Conservation (phyloP, 2,888 invertebrate species). For the Leucophora obtusa region DNA sequence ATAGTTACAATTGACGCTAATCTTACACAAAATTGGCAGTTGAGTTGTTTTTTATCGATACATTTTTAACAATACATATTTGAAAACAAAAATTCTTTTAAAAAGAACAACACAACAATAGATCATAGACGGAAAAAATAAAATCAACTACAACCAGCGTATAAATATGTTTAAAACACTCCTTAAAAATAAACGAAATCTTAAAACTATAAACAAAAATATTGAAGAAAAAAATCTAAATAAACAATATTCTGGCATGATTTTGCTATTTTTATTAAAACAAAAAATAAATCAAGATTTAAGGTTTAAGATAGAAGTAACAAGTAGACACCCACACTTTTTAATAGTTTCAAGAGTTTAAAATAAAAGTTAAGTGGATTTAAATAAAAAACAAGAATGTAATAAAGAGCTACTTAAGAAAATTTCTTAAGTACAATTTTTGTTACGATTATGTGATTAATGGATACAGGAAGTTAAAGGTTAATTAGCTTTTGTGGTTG, state of each 20-base stretch:
- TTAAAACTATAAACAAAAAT: constrained; percentile 31
- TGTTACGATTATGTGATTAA: constrained; percentile 21
- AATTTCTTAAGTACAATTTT: constrained; percentile 11
- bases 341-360: constrained; percentile 20
- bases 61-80: constrained; percentile 9
- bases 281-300: constrained; percentile 32
- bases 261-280: constrained; percentile 25
- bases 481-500: constrained; percentile 32
- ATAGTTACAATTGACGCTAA: constrained; percentile 32
- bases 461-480: constrained; percentile 50
- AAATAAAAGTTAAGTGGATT: constrained; percentile 35
- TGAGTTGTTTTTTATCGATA: constrained; percentile 28
- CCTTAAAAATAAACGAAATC: constrained; percentile 41
- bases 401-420: constrained; percentile 1
- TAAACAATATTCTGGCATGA: constrained; percentile 43
- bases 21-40: constrained; percentile 52
- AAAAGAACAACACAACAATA: constrained; percentile 30
- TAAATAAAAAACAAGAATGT: constrained; percentile 20
- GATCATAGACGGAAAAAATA: constrained; percentile 30
- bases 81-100: not conserved
- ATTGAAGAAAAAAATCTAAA: constrained; percentile 5
- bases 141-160: constrained; percentile 34
- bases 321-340: constrained; percentile 52
- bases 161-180: constrained; percentile 47
- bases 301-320: constrained; percentile 4